Conservation (phyloP, 2,888 invertebrate species). For the Lasioglossum lativentre region DNA sequence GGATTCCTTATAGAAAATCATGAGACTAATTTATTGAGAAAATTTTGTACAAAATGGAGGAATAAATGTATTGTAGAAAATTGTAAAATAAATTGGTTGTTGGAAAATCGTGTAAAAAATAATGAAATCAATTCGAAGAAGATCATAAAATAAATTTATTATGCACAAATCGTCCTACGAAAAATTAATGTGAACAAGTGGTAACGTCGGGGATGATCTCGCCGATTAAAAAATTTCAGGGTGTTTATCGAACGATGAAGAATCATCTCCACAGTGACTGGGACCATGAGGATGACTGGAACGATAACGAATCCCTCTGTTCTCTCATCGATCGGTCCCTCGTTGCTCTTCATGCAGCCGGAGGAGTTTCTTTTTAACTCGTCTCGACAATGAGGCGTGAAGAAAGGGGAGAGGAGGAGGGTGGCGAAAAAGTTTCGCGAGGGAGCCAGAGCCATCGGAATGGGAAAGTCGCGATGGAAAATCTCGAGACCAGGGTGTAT, state of each 20-base stretch:
- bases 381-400: constrained; percentile 59
- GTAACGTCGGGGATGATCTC: background rate
- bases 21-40: no score
- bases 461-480: constrained; percentile 46
- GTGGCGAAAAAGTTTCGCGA: constrained; percentile 45
- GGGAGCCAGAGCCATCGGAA: constrained; percentile 13
- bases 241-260: no score
- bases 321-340: constrained; percentile 55
- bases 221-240: background rate
- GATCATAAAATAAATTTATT: no score
- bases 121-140: no score
- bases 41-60: no score
- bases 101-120: no score
- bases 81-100: no score
- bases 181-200: background rate
- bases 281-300: constrained; percentile 31
- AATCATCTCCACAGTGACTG: background rate
- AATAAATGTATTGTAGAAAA: no score
- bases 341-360: constrained; percentile 43
- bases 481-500: constrained; percentile 15
- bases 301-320: constrained; percentile 63
- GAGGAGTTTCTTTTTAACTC: constrained; percentile 60
- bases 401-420: constrained; percentile 27
- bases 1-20: no score
- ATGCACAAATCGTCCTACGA: no score